Evolutionary conservation across 2,888 invertebrate genomes (phyloP), one percentile per base, ranked within the genome.

Genomic region (Drosophila fulvimacula): DNA sequence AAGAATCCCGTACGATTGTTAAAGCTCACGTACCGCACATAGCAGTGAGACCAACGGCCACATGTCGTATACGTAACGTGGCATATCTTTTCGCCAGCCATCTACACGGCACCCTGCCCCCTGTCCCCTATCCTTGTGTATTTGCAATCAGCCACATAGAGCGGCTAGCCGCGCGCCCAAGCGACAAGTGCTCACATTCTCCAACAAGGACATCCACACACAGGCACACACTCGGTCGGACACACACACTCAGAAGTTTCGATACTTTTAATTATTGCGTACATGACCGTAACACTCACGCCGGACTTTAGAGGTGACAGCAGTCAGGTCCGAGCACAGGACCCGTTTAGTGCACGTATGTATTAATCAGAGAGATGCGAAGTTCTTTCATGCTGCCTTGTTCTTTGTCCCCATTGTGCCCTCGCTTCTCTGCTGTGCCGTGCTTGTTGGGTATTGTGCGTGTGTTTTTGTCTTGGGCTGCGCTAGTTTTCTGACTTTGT

Each of bases 211-310:
- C 42, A 57, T 46, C 44, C 15, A 13, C 41, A 39, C 10, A 17
- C 39, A 17, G 7, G 17, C n/a, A 24, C n/a, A 7, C 66, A 44
- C 36, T 44, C 57, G 59, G 36, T 44, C 57, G 59, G 36, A 38
- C 51, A 52, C 58, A 67, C 56, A 69, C 59, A 76, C 65, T 61
- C 46, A 53, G 65, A 76, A 88, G 70, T 88, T 79, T 88, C 81
- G 81, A 87, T 88, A 90, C 88, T 88, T 88, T 90, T 90, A 88
- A 88, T 88, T 89, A 88, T 89, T 89, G 82, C 89, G 81, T 83
- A 90, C 83, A 89, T 86, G 81, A 76, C 81, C 86, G 86, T 82
- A 82, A 85, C 85, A 80, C 76, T 79, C 74, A 75, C 72, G 73
- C 80, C 57, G 88, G 87, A 83, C 88, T 81, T 84, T 77, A 56